Conservation (phyloP, 2,797 vertebrate genomes). For the Valencia hispanica region DNA sequence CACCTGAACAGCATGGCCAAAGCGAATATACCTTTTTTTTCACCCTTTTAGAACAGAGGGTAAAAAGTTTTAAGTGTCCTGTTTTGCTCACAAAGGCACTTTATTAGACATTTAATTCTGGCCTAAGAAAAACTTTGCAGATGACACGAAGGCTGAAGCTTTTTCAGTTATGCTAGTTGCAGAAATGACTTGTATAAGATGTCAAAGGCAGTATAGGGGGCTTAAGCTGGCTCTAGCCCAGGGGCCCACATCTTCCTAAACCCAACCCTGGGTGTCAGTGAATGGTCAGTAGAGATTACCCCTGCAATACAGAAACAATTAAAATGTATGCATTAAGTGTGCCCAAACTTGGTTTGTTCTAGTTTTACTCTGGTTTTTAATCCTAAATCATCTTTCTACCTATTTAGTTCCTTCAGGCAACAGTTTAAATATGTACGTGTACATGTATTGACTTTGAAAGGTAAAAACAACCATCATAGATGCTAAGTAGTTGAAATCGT, state of each 20-base stretch:
- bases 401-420: constrained; percentile 16
- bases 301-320: constrained; percentile 45
- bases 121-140: too few relatives aligned
- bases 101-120: too few relatives aligned
- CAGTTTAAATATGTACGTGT: neutral
- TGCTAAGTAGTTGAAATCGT: constrained; percentile 53
- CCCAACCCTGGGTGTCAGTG: constrained; percentile 1
- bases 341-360: too few relatives aligned
- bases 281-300: constrained; percentile 45
- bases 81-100: too few relatives aligned
- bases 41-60: neutral
- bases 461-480: neutral
- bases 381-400: neutral
- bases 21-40: neutral
- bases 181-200: too few relatives aligned
- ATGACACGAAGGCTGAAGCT: too few relatives aligned
- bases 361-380: neutral
- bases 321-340: constrained; percentile 47
- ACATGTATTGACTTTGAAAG: constrained; percentile 22
- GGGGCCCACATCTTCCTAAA: neutral
- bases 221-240: neutral
- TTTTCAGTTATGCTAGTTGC: too few relatives aligned
- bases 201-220: neutral
- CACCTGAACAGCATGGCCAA: neutral
- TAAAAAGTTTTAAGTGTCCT: neutral